Evolutionary conservation across 2,888 invertebrate species (phyloP).

Genomic region (Schizaphis graminum): DNA sequence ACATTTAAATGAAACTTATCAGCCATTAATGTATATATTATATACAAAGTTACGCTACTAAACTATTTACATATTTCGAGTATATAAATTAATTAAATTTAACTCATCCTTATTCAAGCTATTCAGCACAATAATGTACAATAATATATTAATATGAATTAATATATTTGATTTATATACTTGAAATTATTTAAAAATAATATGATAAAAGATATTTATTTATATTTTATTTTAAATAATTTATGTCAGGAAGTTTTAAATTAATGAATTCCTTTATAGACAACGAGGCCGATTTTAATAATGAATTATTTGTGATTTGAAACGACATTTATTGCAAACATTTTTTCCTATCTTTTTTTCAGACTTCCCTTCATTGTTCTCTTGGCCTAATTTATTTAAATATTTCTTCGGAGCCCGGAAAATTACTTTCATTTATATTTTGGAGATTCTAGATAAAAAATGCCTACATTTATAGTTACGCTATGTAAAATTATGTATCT

Average conservation of each 20-base stretch:
- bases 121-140: background rate
- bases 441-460: slow-evolving; percentile 10
- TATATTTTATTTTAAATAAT: background rate
- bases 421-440: background rate
- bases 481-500: background rate
- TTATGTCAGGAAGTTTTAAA: background rate
- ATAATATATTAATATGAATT: background rate
- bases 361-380: background rate
- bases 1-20: background rate
- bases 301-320: slow-evolving; percentile 15
- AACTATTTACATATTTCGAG: background rate
- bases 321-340: slow-evolving; percentile 17
- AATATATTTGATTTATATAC: background rate
- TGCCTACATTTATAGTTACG: background rate
- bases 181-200: background rate
- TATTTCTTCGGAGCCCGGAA: background rate
- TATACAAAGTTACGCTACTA: background rate
- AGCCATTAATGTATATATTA: background rate
- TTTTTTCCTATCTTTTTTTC: background rate
- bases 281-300: background rate
- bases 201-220: background rate
- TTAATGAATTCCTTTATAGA: background rate
- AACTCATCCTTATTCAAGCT: background rate
- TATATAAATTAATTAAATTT: background rate
- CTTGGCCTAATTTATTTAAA: background rate